Percentiles rank a stretch among this genome's conserved stretches.
phyloP scores from a whole-genome alignment of 2,113 vertebrate genomes.

The Thunnus maccoyii region DNA sequence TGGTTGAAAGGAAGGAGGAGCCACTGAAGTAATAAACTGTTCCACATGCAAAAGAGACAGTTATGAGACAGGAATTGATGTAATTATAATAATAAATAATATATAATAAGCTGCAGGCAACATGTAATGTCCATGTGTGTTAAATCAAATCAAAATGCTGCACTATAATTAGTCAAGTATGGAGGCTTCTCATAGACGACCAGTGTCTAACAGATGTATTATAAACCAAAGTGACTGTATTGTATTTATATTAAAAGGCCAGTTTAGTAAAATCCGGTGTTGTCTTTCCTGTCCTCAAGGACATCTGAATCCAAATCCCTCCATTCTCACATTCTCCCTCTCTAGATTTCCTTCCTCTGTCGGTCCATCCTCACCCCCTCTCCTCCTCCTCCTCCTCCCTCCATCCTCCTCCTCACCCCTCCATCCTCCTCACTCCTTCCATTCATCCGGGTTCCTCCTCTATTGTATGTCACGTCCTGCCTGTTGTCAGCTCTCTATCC shows the following conservation, averaged over 20 bases:
- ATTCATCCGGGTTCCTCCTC: constrained; percentile 29
- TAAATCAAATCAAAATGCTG: too few species aligned
- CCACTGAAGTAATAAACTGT: too few species aligned
- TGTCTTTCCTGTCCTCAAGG: constrained; percentile 24
- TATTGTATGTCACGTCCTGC: constrained; percentile 75
- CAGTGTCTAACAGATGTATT: too few species aligned
- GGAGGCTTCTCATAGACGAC: too few species aligned
- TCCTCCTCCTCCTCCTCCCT: neutral
- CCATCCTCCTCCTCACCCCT: constrained; percentile 14
- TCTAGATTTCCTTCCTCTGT: constrained; percentile 69
- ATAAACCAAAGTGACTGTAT: too few species aligned
- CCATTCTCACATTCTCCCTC: constrained; percentile 39
- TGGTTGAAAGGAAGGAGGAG: too few species aligned
- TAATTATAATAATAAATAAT: too few species aligned
- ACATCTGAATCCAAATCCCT: constrained; percentile 37
- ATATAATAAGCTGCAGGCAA: too few species aligned
- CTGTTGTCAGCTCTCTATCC: constrained; percentile 62
- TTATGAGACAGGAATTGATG: too few species aligned
- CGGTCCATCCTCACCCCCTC: constrained; percentile 7
- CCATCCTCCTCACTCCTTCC: neutral
- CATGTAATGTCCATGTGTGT: too few species aligned
- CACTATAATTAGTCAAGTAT: too few species aligned
- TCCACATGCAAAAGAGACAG: too few species aligned
- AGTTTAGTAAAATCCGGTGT: neutral
- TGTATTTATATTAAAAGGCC: neutral